phyloP scores from a whole-genome alignment of 2,797 vertebrate species.

The Anguilla megastoma region DNA sequence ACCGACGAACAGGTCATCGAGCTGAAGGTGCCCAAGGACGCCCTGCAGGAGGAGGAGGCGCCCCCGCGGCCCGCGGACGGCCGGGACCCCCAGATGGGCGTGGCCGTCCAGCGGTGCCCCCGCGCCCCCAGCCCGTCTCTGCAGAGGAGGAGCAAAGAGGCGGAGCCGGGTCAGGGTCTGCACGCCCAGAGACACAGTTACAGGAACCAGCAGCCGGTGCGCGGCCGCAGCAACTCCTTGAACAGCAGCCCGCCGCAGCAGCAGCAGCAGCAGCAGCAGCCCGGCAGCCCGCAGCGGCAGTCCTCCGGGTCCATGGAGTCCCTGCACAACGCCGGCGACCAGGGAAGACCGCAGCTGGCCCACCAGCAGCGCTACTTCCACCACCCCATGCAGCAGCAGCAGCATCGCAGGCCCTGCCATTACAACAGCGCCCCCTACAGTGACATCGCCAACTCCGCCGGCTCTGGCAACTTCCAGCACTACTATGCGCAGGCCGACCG shows the following conservation, averaged over 20 bases:
- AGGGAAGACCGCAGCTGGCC: slow-evolving; percentile 71
- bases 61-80: slow-evolving; percentile 43
- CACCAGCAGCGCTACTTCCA: slow-evolving; percentile 75
- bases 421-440: slow-evolving; percentile 19
- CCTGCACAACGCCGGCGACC: slow-evolving; percentile 38
- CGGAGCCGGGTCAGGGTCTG: slow-evolving; percentile 78
- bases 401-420: slow-evolving; percentile 57
- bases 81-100: slow-evolving; percentile 60
- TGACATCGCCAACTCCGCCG: slow-evolving; percentile 46
- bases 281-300: slow-evolving; percentile 42
- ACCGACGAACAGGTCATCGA: slow-evolving; percentile 94
- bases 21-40: slow-evolving; percentile 90
- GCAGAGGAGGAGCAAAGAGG: slow-evolving; percentile 69
- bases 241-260: slow-evolving; percentile 72
- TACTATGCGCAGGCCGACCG: slow-evolving; percentile 74
- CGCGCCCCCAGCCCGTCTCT: slow-evolving; percentile 58
- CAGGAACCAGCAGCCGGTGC: slow-evolving; percentile 65
- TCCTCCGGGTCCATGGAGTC: slow-evolving; percentile 66
- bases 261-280: slow-evolving; percentile 9
- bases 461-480: slow-evolving; percentile 65
- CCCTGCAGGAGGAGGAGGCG: slow-evolving; percentile 72
- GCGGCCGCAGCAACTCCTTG: slow-evolving; percentile 93
- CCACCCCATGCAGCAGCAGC: slow-evolving; percentile 58
- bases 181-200: slow-evolving; percentile 80
- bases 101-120: slow-evolving; percentile 68